These are phyloP conservation scores for Columba guinea DNA, from an alignment of 2,797 vertebrate genomes.

Conservation along the genomic window DNA sequence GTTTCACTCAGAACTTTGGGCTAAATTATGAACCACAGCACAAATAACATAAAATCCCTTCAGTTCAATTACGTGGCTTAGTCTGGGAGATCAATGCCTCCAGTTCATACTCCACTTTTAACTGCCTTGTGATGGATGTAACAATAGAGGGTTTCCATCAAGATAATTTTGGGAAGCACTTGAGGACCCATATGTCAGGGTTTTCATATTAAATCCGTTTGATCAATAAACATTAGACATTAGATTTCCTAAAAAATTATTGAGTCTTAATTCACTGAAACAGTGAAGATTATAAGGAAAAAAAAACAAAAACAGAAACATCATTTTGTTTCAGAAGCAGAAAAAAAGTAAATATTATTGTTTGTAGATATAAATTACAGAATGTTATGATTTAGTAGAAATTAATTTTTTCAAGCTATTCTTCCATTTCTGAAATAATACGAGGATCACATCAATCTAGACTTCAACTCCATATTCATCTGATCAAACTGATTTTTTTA, in stretches of 20 bases:
- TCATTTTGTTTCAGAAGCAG: neutral
- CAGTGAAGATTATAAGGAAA: neutral
- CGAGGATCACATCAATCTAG: neutral
- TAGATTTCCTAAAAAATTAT: neutral
- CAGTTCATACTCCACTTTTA: neutral
- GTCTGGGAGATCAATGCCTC: neutral
- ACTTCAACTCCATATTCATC: neutral
- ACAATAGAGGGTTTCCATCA: neutral
- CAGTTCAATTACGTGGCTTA: neutral
- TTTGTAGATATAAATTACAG: neutral
- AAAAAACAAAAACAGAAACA: neutral
- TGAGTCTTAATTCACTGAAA: neutral
- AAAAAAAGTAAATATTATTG: neutral
- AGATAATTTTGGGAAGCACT: constrained; percentile 30
- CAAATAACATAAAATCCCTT: constrained; percentile 12
- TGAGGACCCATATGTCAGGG: neutral
- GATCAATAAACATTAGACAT: neutral
- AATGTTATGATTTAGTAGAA: neutral
- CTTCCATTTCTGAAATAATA: neutral
- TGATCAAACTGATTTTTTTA: neutral
- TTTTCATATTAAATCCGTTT: constrained; percentile 30
- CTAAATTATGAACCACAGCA: neutral
- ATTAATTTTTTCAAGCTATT: neutral
- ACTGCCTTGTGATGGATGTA: neutral
- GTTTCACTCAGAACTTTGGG: neutral